These are phyloP conservation scores for Phycodurus eques DNA, from an alignment of 2,113 vertebrate genomes.

Conservation along the genomic window DNA sequence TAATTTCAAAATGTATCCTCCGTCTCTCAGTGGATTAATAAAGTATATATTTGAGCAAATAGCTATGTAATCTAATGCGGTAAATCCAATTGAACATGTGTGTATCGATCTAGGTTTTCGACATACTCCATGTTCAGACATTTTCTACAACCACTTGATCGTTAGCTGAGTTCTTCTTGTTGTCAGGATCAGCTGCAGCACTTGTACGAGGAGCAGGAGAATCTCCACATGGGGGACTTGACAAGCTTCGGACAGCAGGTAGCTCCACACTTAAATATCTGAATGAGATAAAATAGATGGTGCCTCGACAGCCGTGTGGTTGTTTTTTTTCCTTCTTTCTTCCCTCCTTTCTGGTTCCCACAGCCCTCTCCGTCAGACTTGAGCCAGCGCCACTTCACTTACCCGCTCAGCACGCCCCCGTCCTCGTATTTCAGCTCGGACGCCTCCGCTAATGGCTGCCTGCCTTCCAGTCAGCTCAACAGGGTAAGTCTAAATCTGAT, in stretches of 20 bases:
- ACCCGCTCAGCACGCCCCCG: slow-evolving; percentile 75
- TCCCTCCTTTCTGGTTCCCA: background rate
- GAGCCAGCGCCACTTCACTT: slow-evolving; percentile 64
- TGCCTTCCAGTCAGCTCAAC: slow-evolving; percentile 77
- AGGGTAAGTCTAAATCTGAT: slow-evolving; percentile 70
- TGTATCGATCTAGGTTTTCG: background rate
- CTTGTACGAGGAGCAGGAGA: slow-evolving; percentile 77
- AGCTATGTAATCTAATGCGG: background rate
- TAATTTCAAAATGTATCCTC: no score
- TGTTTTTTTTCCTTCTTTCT: background rate
- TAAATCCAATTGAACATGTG: background rate
- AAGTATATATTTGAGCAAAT: no score
- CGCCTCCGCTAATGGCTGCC: slow-evolving; percentile 60
- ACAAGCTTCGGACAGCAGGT: slow-evolving; percentile 78
- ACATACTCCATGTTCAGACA: background rate
- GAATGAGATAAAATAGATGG: background rate
- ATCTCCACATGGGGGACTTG: slow-evolving; percentile 57
- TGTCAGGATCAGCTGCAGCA: slow-evolving; percentile 76
- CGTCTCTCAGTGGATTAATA: no score
- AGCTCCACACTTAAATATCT: slow-evolving; percentile 15
- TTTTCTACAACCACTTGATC: background rate
- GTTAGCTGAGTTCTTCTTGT: slow-evolving; percentile 4
- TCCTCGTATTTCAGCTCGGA: slow-evolving; percentile 82
- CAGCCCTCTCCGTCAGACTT: slow-evolving; percentile 64
- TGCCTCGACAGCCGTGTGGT: background rate